Percentiles rank a stretch among this genome's conserved stretches.
phyloP scores from a whole-genome alignment of 2,113 vertebrate genomes.

The Myiozetetes cayanensis region DNA sequence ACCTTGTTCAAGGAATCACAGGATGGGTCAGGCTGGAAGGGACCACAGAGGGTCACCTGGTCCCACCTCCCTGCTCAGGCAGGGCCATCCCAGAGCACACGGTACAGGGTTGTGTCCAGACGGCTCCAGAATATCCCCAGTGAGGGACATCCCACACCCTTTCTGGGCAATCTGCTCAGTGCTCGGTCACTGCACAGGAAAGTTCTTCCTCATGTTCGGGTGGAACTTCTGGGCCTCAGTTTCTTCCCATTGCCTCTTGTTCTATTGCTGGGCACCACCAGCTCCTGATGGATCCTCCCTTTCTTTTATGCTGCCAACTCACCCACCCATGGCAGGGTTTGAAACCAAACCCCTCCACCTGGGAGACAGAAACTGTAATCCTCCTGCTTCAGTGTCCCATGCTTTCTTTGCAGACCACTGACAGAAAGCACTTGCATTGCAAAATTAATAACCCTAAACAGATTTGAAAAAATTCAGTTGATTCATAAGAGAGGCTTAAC shows the following conservation, averaged over 20 bases:
- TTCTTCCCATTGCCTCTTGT: rapidly evolving
- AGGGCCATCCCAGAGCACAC: rapidly evolving
- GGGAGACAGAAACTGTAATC: neutral
- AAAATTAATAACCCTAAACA: neutral
- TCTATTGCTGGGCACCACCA: neutral
- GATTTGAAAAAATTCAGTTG: neutral
- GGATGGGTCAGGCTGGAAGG: neutral
- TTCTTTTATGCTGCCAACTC: neutral
- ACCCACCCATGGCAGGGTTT: neutral
- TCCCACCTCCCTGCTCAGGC: neutral
- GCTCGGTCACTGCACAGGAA: neutral
- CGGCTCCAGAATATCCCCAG: neutral
- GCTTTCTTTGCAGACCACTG: neutral
- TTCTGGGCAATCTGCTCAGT: neutral
- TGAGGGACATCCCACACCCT: neutral
- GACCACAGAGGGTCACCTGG: too few relatives aligned
- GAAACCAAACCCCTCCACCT: neutral
- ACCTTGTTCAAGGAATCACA: neutral
- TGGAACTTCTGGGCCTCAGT: neutral
- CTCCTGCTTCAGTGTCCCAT: neutral
- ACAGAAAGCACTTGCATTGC: neutral
- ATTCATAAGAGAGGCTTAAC: neutral
- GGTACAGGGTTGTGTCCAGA: neutral
- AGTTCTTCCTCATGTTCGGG: neutral
- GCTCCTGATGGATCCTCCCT: neutral